These are phyloP conservation scores for Gymnodraco acuticeps DNA, from an alignment of 2,797 vertebrate genomes.

Conservation along the genomic window DNA sequence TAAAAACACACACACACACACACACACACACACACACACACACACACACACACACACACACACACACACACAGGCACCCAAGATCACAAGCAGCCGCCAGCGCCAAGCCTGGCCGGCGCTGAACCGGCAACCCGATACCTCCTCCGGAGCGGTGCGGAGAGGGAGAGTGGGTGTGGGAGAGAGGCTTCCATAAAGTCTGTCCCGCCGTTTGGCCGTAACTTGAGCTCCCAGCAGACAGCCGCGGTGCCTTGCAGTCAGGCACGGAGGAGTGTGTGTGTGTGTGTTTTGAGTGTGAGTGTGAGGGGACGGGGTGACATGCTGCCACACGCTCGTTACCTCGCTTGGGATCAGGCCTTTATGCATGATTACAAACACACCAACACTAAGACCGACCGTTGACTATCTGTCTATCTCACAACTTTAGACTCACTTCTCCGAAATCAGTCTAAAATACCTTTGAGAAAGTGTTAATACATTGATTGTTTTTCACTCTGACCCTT, in stretches of 20 bases:
- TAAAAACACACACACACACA: slow-evolving; percentile 56
- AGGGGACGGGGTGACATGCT: slow-evolving; percentile 70
- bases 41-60: slow-evolving; percentile 35
- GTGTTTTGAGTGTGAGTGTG: slow-evolving; percentile 26
- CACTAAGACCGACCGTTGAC: slow-evolving; percentile 26
- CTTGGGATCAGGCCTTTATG: slow-evolving; percentile 60
- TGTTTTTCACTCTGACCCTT: slow-evolving; percentile 39
- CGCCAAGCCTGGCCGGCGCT: slow-evolving; percentile 80
- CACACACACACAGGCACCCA: slow-evolving; percentile 60
- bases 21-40: slow-evolving; percentile 18
- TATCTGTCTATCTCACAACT: slow-evolving; percentile 45
- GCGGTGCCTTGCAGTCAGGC: slow-evolving; percentile 78
- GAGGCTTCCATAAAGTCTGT: slow-evolving; percentile 84
- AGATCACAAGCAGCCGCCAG: slow-evolving; percentile 83
- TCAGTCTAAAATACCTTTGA: slow-evolving; percentile 31
- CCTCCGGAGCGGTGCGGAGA: slow-evolving; percentile 79
- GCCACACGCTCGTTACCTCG: slow-evolving; percentile 75
- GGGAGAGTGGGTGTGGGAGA: slow-evolving; percentile 78
- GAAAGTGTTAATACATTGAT: slow-evolving; percentile 36
- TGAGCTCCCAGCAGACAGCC: slow-evolving; percentile 80
- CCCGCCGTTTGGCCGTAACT: slow-evolving; percentile 79
- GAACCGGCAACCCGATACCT: slow-evolving; percentile 84
- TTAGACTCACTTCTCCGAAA: slow-evolving; percentile 27
- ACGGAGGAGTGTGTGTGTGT: slow-evolving; percentile 45
- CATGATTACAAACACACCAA: slow-evolving; percentile 53